Conservation (phyloP, 2,797 vertebrate species). For the Odontamblyopus lacepedii region DNA sequence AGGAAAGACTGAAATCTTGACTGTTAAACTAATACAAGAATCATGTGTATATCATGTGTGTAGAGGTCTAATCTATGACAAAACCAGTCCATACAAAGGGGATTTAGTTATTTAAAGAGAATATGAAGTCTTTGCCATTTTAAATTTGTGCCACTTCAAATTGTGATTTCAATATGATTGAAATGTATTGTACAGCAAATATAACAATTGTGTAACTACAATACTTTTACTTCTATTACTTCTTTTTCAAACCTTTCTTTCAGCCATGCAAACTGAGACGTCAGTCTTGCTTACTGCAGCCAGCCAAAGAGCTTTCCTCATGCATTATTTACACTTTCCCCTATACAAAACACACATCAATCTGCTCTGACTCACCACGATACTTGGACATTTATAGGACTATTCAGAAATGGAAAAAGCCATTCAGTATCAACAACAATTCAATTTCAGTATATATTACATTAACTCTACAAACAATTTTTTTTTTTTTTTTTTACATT, state of each 20-base stretch:
- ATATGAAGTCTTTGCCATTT: too few relatives aligned
- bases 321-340: slow-evolving; percentile 63
- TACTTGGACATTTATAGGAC: slow-evolving; percentile 24
- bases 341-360: slow-evolving; percentile 41
- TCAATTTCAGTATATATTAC: neutral
- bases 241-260: neutral
- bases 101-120: too few relatives aligned
- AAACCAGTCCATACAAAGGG: too few relatives aligned
- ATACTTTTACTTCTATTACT: neutral
- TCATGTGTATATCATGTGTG: too few relatives aligned
- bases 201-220: neutral
- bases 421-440: neutral
- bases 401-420: neutral
- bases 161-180: too few relatives aligned
- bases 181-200: too few relatives aligned
- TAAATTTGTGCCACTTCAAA: too few relatives aligned
- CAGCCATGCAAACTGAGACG: slow-evolving; percentile 29
- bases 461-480: neutral
- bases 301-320: slow-evolving; percentile 39
- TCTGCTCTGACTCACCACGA: slow-evolving; percentile 17
- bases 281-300: slow-evolving; percentile 17
- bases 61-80: too few relatives aligned
- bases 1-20: too few relatives aligned
- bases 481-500: too few relatives aligned
- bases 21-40: too few relatives aligned